A percentile compares a stretch with the other conserved stretches of the same genome.
These are phyloP conservation scores for Cephus pygmeus DNA, from an alignment of 2,888 invertebrate genomes.

Conservation along the genomic window DNA sequence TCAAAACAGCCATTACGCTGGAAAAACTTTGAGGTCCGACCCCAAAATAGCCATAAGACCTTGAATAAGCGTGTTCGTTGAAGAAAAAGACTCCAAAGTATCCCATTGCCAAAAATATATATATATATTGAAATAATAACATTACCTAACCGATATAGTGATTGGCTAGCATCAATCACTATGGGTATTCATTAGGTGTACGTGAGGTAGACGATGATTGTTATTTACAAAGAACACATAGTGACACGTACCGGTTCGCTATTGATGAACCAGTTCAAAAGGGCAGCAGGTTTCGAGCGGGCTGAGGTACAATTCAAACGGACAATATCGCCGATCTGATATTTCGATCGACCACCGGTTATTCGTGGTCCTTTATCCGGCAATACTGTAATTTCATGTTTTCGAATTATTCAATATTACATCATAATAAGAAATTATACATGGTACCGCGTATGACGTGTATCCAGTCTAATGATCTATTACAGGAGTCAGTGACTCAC, in stretches of 20 bases:
- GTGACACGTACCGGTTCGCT: conserved; percentile 66
- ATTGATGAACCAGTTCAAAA: conserved; percentile 73
- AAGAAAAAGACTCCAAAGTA: too few relatives aligned
- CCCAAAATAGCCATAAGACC: too few relatives aligned
- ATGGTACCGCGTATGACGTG: not conserved
- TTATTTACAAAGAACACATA: not conserved
- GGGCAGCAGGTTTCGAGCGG: conserved; percentile 72
- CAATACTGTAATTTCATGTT: conserved; percentile 64
- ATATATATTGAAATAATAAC: not conserved
- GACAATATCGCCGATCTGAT: conserved; percentile 72
- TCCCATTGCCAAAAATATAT: too few relatives aligned
- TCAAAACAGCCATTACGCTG: too few relatives aligned
- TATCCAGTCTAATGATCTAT: not conserved
- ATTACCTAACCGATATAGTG: not conserved
- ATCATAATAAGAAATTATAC: not conserved
- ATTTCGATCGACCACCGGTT: conserved; percentile 70
- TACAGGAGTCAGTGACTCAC: conserved; percentile 67
- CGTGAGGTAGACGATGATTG: not conserved
- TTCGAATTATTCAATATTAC: not conserved
- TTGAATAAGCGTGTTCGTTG: too few relatives aligned
- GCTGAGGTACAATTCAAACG: conserved; percentile 74
- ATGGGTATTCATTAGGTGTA: not conserved
- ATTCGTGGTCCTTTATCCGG: conserved; percentile 74
- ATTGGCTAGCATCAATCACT: not conserved
- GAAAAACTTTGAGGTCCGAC: too few relatives aligned